phyloP scores from a whole-genome alignment of 1,140 invertebrate species.

The Drosophila sproati region DNA sequence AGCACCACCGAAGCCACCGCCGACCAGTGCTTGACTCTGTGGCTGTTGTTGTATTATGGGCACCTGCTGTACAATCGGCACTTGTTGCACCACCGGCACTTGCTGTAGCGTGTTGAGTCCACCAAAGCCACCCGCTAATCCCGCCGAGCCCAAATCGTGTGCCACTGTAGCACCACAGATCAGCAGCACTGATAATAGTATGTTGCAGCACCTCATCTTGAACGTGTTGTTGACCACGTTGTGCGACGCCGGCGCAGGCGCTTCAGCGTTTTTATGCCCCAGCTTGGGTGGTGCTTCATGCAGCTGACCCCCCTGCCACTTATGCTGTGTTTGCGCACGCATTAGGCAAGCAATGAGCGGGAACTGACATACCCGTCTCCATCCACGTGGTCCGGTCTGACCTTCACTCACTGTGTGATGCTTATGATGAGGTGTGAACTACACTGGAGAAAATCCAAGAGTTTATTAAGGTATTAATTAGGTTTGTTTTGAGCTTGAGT shows the following conservation, averaged over 20 bases:
- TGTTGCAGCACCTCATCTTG: constrained; percentile 45
- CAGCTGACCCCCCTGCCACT: constrained; percentile 4
- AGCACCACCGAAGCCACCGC: constrained; percentile 45
- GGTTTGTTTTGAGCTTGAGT: too few species aligned
- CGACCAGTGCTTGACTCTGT: constrained; percentile 42
- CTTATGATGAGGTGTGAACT: constrained; percentile 58
- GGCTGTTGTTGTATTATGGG: constrained; percentile 67
- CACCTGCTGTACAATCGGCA: constrained; percentile 61
- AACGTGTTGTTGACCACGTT: constrained; percentile 21
- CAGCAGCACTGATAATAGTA: constrained; percentile 32
- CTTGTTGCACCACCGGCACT: constrained; percentile 51
- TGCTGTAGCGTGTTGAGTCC: constrained; percentile 36
- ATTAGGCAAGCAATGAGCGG: constrained; percentile 28
- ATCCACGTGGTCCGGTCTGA: constrained; percentile 42
- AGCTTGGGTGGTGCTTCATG: constrained; percentile 28
- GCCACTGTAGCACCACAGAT: constrained; percentile 20
- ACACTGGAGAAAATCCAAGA: constrained; percentile 36
- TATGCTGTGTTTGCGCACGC: constrained; percentile 38
- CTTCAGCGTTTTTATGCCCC: constrained; percentile 58
- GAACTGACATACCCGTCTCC: constrained; percentile 14
- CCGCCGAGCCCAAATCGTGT: constrained; percentile 3
- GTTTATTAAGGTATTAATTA: neutral
- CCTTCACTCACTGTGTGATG: constrained; percentile 44
- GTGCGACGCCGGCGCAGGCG: constrained; percentile 33
- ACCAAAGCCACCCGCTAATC: constrained; percentile 22